Evolutionary conservation across 2,113 vertebrate species (phyloP).

Genomic region (Pelusios castaneus): DNA sequence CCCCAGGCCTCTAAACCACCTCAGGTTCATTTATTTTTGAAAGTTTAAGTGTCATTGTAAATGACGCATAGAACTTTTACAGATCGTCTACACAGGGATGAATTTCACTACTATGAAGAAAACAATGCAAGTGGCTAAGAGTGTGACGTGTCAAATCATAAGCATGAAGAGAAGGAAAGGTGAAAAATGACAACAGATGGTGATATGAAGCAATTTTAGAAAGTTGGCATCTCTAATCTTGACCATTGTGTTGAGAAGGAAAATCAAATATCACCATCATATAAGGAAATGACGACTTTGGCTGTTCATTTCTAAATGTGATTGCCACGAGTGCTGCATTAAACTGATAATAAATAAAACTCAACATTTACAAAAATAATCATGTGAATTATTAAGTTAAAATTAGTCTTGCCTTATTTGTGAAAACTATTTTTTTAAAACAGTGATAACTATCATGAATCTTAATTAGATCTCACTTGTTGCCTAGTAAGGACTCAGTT

Average conservation of each 20-base stretch:
- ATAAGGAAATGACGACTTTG: not conserved
- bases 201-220: too few species aligned
- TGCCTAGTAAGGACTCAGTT: too few species aligned
- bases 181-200: not conserved
- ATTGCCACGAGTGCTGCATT: constrained; percentile 52
- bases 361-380: constrained; percentile 2
- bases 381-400: not conserved
- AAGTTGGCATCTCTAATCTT: not conserved
- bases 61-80: not conserved
- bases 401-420: too few species aligned
- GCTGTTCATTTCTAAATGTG: constrained; percentile 35
- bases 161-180: not conserved
- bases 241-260: constrained; percentile 10
- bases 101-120: not conserved
- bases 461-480: too few species aligned
- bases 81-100: not conserved
- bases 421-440: too few species aligned
- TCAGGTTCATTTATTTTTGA: not conserved
- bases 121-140: not conserved
- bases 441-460: too few species aligned
- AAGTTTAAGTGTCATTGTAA: not conserved
- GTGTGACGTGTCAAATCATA: not conserved
- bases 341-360: constrained; percentile 47
- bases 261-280: constrained; percentile 1
- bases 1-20: not conserved